Conservation (phyloP, 2,888 invertebrate species). For the Mesochorus sp. region DNA sequence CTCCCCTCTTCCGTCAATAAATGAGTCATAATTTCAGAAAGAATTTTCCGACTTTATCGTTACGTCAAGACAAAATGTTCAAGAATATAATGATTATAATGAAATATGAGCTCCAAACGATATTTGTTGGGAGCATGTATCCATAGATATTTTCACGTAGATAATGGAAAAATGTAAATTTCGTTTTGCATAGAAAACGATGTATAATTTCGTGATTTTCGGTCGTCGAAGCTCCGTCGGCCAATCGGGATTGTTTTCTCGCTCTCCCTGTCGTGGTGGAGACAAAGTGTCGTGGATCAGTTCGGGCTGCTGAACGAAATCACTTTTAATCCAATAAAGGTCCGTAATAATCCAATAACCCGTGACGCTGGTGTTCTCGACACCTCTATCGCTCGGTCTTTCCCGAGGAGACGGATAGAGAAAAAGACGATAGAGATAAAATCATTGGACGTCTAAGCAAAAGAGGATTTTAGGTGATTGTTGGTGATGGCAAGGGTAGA, state of each 20-base stretch:
- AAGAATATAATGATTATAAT: not conserved
- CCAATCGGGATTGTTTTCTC: constrained; percentile 59
- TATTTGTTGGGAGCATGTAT: not conserved
- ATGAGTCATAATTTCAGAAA: constrained; percentile 29
- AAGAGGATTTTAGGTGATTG: constrained; percentile 66
- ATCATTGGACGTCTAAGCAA: constrained; percentile 75
- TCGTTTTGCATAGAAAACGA: constrained; percentile 34
- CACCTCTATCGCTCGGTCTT: constrained; percentile 12
- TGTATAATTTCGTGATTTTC: constrained; percentile 52
- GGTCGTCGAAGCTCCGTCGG: constrained; percentile 38
- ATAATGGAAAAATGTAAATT: constrained; percentile 42
- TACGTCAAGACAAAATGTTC: not conserved
- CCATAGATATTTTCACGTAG: not conserved
- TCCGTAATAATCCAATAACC: constrained; percentile 81
- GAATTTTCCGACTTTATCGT: constrained; percentile 19
- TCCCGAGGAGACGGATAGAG: constrained; percentile 14
- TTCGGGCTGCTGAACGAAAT: constrained; percentile 71
- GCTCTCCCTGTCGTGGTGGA: not conserved
- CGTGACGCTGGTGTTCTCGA: constrained; percentile 56
- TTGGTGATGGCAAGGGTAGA: constrained; percentile 52
- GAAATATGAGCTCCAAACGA: not conserved
- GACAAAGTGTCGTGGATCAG: constrained; percentile 57
- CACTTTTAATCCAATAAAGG: constrained; percentile 80
- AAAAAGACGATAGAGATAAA: constrained; percentile 40
- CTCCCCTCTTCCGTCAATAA: constrained; percentile 24